Evolutionary conservation across 2,888 invertebrate genomes (phyloP).

Genomic region (Calameuta idolon): DNA sequence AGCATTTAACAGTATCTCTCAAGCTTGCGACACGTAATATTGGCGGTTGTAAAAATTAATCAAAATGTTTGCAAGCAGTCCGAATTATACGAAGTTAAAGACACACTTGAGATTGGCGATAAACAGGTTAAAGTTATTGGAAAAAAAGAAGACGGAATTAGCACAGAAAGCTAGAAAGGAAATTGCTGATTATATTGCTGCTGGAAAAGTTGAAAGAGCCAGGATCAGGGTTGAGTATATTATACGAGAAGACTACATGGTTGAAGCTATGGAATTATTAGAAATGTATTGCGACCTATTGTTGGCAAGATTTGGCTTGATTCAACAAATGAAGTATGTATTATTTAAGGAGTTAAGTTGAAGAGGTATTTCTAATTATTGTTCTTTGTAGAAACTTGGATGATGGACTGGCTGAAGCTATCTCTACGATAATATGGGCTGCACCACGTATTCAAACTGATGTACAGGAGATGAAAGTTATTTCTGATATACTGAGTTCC

Average conservation of each 20-base stretch:
- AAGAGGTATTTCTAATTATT: neutral
- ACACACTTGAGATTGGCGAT: constrained; percentile 94
- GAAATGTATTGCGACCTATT: constrained; percentile 99
- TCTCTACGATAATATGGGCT: constrained; percentile 97
- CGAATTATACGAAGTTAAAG: constrained; percentile 96
- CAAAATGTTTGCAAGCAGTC: constrained; percentile 88
- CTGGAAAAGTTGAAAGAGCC: constrained; percentile 89
- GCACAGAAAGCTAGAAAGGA: constrained; percentile 96
- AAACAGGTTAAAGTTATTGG: constrained; percentile 92
- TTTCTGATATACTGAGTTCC: constrained; percentile 87
- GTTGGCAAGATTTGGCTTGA: constrained; percentile 94
- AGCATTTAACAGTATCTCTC: neutral
- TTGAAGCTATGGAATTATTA: constrained; percentile 98
- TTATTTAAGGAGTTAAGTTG: neutral
- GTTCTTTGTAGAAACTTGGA: constrained; percentile 76
- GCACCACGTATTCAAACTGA: constrained; percentile 92
- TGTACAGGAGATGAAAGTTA: constrained; percentile 80
- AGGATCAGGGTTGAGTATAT: constrained; percentile 99
- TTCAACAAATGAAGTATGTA: constrained; percentile 93
- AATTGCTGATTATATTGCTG: constrained; percentile 94
- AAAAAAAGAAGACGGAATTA: constrained; percentile 97
- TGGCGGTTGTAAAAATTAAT: neutral
- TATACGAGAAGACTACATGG: constrained; percentile 97
- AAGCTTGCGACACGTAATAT: neutral
- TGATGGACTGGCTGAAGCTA: constrained; percentile 94